A percentile compares a stretch with the other conserved stretches of the same genome.
Evolutionary conservation across 2,113 vertebrate genomes (phyloP).

Genomic region (Genyomyrus donnyi): DNA sequence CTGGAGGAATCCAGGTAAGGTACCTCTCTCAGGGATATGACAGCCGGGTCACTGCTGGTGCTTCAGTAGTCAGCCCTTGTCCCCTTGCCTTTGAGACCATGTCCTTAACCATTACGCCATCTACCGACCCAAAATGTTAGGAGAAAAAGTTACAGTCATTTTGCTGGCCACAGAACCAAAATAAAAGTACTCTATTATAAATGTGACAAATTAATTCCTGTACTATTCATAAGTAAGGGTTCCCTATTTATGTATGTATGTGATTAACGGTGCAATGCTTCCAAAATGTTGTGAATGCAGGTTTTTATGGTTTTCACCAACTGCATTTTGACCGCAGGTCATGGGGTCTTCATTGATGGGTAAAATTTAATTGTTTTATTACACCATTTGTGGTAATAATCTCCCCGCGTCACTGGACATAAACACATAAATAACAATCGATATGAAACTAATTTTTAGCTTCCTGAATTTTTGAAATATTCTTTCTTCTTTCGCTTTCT

Average conservation of each 20-base stretch:
- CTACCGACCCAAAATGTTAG: not conserved
- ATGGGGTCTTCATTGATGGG: not conserved
- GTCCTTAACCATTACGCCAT: not conserved
- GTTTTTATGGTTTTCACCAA: not conserved
- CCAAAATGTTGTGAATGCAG: not conserved
- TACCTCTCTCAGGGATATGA: not conserved
- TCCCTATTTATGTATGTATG: not conserved
- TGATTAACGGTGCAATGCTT: not conserved
- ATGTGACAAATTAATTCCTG: not conserved
- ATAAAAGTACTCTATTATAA: not conserved
- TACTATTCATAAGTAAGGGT: not conserved
- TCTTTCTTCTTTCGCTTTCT: too few relatives aligned
- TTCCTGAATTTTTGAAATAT: too few relatives aligned
- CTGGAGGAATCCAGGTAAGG: not conserved
- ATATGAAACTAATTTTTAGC: too few relatives aligned
- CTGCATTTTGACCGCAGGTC: not conserved
- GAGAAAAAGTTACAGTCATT: not conserved
- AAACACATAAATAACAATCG: too few relatives aligned
- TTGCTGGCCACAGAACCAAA: not conserved
- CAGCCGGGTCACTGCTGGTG: not conserved
- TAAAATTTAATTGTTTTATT: not conserved
- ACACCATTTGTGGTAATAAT: too few relatives aligned
- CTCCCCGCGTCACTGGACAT: too few relatives aligned
- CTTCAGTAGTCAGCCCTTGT: not conserved
- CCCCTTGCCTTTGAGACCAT: not conserved